phyloP scores from a whole-genome alignment of 2,888 invertebrate species.

The Lordiphosa fenestrarum region DNA sequence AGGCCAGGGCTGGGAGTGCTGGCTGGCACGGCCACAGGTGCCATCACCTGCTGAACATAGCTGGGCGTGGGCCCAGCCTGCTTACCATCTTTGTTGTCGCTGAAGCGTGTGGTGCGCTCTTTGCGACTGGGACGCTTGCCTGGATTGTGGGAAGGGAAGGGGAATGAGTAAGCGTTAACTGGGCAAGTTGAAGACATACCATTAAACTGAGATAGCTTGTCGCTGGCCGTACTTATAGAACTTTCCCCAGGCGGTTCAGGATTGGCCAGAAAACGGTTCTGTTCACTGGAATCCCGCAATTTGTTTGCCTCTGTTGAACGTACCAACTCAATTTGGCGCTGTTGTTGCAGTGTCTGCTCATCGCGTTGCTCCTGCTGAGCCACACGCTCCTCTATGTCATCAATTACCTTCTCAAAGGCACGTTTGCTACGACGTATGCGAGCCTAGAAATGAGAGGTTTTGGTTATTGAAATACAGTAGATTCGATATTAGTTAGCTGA shows the following conservation, averaged over 20 bases:
- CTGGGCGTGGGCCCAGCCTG: slow-evolving; percentile 37
- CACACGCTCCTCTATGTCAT: slow-evolving; percentile 87
- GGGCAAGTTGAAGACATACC: slow-evolving; percentile 46
- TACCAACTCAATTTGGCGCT: slow-evolving; percentile 58
- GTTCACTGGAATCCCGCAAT: slow-evolving; percentile 17
- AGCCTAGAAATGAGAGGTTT: slow-evolving; percentile 78
- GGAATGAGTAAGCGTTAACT: too few species aligned
- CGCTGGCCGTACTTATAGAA: slow-evolving; percentile 45
- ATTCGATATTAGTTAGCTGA: too few species aligned
- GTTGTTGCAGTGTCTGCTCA: slow-evolving; percentile 72
- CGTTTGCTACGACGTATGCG: slow-evolving; percentile 84
- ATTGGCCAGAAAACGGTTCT: slow-evolving; percentile 15
- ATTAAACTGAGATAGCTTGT: slow-evolving; percentile 76
- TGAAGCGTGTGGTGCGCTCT: slow-evolving; percentile 79
- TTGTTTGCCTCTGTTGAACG: slow-evolving; percentile 7
- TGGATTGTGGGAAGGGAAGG: slow-evolving; percentile 34
- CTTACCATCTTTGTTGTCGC: slow-evolving; percentile 78
- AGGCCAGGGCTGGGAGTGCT: slow-evolving; percentile 3
- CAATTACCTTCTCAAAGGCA: slow-evolving; percentile 88
- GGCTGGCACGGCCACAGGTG: slow-evolving; percentile 26
- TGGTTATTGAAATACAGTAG: too few species aligned
- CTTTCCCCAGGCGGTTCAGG: slow-evolving; percentile 39
- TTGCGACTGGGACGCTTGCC: slow-evolving; percentile 77
- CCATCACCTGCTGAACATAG: slow-evolving; percentile 54
- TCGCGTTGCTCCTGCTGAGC: slow-evolving; percentile 84